phyloP scores from a whole-genome alignment of 2,888 invertebrate genomes.

The Saturnia pavonia region DNA sequence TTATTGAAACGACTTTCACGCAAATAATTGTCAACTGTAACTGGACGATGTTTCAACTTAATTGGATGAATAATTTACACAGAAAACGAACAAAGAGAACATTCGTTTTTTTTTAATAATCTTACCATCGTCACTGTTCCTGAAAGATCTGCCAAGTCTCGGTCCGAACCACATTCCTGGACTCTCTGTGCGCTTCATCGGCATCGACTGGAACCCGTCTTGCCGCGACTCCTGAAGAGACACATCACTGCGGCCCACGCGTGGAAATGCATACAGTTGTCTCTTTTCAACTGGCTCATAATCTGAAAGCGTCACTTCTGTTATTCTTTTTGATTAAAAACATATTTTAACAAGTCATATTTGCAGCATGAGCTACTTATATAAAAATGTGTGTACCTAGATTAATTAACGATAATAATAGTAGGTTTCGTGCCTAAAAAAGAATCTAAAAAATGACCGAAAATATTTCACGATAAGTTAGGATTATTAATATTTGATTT shows the following conservation, averaged over 20 bases:
- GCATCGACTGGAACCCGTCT: slow-evolving; percentile 33
- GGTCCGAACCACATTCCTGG: slow-evolving; percentile 87
- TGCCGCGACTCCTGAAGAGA: slow-evolving; percentile 29
- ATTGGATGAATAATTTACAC: background rate
- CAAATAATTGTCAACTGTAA: too few relatives aligned
- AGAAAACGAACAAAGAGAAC: background rate
- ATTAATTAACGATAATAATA: too few relatives aligned
- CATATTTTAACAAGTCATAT: too few relatives aligned
- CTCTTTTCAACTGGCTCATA: slow-evolving; percentile 59
- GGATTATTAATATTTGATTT: too few relatives aligned
- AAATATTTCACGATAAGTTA: too few relatives aligned
- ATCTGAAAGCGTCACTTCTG: slow-evolving; percentile 35
- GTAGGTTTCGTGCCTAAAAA: too few relatives aligned
- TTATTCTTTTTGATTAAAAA: background rate
- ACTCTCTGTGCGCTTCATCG: slow-evolving; percentile 41
- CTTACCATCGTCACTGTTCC: slow-evolving; percentile 61
- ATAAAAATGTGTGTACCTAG: too few relatives aligned
- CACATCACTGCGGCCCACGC: slow-evolving; percentile 61
- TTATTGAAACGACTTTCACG: too few relatives aligned
- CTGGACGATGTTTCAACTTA: too few relatives aligned
- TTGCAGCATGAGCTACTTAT: too few relatives aligned
- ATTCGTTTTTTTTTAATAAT: background rate
- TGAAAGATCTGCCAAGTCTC: slow-evolving; percentile 80
- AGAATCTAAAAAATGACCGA: too few relatives aligned
- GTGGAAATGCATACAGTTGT: slow-evolving; percentile 69